Percentiles rank a stretch among this genome's conserved stretches.
phyloP scores from a whole-genome alignment of 2,113 vertebrate species.

The Phaethornis superciliosus region DNA sequence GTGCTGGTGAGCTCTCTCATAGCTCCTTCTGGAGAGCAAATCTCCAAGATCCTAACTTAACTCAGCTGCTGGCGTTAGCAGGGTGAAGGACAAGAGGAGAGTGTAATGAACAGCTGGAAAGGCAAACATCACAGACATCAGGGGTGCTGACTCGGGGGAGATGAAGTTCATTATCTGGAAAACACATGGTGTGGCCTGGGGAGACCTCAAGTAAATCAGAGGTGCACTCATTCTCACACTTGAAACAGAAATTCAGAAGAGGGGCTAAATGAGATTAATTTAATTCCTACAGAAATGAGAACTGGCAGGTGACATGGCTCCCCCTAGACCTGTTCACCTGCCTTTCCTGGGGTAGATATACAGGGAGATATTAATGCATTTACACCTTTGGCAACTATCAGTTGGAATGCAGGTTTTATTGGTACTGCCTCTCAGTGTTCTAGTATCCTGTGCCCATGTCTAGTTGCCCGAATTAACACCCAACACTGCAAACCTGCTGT shows the following conservation, averaged over 20 bases:
- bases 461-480: not conserved
- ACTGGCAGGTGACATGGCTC: not conserved
- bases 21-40: not conserved
- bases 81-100: not conserved
- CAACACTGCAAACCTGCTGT: not conserved
- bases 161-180: not conserved
- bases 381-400: not conserved
- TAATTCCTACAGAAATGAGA: not conserved
- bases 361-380: not conserved
- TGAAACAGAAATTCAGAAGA: not conserved
- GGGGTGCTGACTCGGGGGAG: not conserved
- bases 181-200: not conserved
- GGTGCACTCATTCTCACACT: not conserved
- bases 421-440: not conserved
- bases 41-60: not conserved
- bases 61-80: not conserved
- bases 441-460: not conserved
- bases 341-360: not conserved
- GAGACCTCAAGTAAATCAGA: not conserved
- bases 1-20: not conserved
- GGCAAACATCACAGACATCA: not conserved
- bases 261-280: not conserved
- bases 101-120: not conserved
- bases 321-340: not conserved
- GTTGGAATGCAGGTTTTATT: not conserved